These are phyloP conservation scores for Pilophorus perplexus DNA, from an alignment of 2,888 invertebrate species.

Conservation along the genomic window DNA sequence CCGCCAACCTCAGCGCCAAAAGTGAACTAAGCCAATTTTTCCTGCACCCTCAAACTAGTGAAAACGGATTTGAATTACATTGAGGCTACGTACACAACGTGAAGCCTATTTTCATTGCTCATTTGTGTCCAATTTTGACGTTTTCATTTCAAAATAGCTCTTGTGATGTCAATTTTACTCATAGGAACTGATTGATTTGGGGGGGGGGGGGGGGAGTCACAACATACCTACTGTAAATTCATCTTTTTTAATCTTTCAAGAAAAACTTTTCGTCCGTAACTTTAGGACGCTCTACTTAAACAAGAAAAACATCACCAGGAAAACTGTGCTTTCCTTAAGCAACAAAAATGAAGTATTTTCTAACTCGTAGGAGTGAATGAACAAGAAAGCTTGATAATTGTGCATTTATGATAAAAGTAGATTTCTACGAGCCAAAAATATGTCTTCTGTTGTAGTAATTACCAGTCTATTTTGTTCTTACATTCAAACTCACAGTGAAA, in stretches of 20 bases:
- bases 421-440: background rate
- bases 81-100: background rate
- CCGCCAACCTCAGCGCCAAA: no score
- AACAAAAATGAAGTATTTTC: background rate
- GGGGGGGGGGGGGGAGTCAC: no score
- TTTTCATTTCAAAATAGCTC: background rate
- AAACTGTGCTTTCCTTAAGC: no score
- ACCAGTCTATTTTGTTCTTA: background rate
- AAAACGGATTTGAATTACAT: background rate
- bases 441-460: background rate
- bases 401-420: conserved; percentile 20
- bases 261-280: no score
- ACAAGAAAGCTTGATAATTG: conserved; percentile 3
- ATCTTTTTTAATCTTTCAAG: no score
- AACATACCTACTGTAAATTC: no score
- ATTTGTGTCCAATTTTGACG: background rate
- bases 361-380: background rate
- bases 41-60: no score
- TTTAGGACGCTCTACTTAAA: background rate
- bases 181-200: no score
- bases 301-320: background rate
- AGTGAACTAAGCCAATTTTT: no score
- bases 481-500: background rate
- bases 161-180: background rate
- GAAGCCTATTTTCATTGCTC: background rate